A percentile compares a stretch with the other conserved stretches of the same genome.
These are phyloP conservation scores for Anastrepha ludens DNA, from an alignment of 1,140 invertebrate species.

Conservation along the genomic window DNA sequence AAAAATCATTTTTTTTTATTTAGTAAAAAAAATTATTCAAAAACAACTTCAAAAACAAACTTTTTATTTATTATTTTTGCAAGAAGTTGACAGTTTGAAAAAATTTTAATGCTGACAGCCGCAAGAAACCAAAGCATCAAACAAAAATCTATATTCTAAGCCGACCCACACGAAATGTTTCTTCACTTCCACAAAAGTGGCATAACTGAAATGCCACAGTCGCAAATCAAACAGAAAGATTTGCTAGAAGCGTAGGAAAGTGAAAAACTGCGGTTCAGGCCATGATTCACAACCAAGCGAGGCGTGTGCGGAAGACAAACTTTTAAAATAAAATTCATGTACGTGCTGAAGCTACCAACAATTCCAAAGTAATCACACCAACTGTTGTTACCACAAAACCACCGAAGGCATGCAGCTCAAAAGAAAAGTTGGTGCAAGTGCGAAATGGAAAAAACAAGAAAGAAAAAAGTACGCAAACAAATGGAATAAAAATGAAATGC, in stretches of 20 bases:
- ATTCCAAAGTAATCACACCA: background rate
- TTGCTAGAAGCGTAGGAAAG: background rate
- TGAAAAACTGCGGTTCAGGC: background rate
- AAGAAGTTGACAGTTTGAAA: no score
- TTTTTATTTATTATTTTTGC: no score
- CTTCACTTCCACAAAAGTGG: background rate
- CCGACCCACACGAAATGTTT: no score
- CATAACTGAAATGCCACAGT: background rate
- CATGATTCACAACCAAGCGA: background rate
- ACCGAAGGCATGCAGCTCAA: background rate
- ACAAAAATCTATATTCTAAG: background rate
- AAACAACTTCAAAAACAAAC: no score
- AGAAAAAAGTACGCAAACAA: background rate
- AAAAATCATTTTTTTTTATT: no score
- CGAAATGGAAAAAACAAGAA: background rate
- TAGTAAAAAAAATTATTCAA: no score
- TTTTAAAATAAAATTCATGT: slow-evolving; percentile 22
- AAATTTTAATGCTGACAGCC: no score
- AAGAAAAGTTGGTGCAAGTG: background rate
- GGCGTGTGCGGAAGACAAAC: background rate
- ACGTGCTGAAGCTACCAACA: slow-evolving; percentile 35
- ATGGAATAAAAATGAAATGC: background rate
- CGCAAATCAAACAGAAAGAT: background rate
- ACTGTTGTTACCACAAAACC: background rate
- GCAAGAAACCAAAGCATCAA: background rate